Conservation (phyloP, 2,888 invertebrate genomes). For the Drosophila meridionalis region DNA sequence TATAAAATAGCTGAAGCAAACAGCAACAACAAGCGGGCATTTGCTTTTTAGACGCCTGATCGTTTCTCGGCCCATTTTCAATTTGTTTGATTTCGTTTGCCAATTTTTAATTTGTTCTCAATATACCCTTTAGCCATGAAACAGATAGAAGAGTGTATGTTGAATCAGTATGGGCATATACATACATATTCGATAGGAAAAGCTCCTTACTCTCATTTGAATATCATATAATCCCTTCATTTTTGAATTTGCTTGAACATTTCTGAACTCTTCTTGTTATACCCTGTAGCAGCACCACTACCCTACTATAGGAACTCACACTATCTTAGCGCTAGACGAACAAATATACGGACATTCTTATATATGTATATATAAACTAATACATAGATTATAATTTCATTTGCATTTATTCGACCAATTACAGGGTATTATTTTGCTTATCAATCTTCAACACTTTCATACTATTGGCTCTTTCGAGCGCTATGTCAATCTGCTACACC, state of each 20-base stretch:
- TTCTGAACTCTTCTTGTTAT: not conserved
- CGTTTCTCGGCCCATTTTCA: constrained; percentile 64
- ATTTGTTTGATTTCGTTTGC: constrained; percentile 69
- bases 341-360: not conserved
- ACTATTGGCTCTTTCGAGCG: constrained; percentile 6
- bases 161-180: not conserved
- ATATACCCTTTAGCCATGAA: constrained; percentile 23
- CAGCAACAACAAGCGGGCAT: constrained; percentile 18
- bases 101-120: constrained; percentile 38
- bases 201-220: not conserved
- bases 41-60: constrained; percentile 50
- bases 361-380: not conserved
- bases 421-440: not conserved
- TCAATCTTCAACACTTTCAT: not conserved
- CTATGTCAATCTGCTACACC: constrained; percentile 4
- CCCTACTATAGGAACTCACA: not conserved
- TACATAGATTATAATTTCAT: not conserved
- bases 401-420: not conserved
- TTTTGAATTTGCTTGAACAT: not conserved
- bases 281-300: not conserved
- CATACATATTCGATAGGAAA: not conserved
- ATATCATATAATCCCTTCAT: not conserved
- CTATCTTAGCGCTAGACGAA: not conserved
- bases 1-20: constrained; percentile 51
- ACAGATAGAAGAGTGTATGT: not conserved